These are phyloP conservation scores for Notolabrus celidotus DNA, from an alignment of 2,797 vertebrate genomes.

Conservation along the genomic window DNA sequence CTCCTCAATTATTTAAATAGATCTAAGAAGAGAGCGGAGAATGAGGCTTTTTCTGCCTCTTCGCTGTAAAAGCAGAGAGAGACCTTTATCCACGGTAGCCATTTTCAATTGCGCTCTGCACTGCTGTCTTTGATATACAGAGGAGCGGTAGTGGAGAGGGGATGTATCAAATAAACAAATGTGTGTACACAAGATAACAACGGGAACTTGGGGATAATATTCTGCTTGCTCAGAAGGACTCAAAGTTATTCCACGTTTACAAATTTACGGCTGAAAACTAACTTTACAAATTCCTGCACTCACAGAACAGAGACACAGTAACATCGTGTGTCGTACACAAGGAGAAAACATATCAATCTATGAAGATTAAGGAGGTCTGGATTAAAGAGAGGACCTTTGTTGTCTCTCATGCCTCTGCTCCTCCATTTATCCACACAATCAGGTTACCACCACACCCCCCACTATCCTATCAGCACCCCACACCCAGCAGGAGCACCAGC, in stretches of 20 bases:
- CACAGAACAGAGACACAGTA: slow-evolving; percentile 22
- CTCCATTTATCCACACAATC: slow-evolving; percentile 36
- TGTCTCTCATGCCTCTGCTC: slow-evolving; percentile 27
- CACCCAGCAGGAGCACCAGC: slow-evolving; percentile 35
- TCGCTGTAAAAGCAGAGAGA: slow-evolving; percentile 77
- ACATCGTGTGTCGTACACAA: slow-evolving; percentile 8
- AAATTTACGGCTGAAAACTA: slow-evolving; percentile 70
- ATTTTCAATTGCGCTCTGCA: slow-evolving; percentile 82
- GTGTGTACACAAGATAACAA: slow-evolving; percentile 85
- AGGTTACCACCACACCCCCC: slow-evolving; percentile 33
- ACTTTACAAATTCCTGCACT: slow-evolving; percentile 44
- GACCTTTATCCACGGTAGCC: slow-evolving; percentile 83
- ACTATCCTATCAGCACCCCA: slow-evolving; percentile 58
- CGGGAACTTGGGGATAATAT: slow-evolving; percentile 79
- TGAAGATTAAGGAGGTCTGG: slow-evolving; percentile 52
- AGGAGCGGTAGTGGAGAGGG: slow-evolving; percentile 76
- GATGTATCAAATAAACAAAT: slow-evolving; percentile 85
- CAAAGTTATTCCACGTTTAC: slow-evolving; percentile 70
- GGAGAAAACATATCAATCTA: background rate
- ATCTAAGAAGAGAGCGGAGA: slow-evolving; percentile 82
- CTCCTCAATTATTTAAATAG: slow-evolving; percentile 89
- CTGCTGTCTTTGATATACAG: slow-evolving; percentile 82
- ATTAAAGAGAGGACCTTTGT: slow-evolving; percentile 24
- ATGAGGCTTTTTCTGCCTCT: slow-evolving; percentile 77
- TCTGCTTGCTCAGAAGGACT: slow-evolving; percentile 70